phyloP scores from a whole-genome alignment of 2,113 vertebrate genomes.

The Pteruthius melanotis region DNA sequence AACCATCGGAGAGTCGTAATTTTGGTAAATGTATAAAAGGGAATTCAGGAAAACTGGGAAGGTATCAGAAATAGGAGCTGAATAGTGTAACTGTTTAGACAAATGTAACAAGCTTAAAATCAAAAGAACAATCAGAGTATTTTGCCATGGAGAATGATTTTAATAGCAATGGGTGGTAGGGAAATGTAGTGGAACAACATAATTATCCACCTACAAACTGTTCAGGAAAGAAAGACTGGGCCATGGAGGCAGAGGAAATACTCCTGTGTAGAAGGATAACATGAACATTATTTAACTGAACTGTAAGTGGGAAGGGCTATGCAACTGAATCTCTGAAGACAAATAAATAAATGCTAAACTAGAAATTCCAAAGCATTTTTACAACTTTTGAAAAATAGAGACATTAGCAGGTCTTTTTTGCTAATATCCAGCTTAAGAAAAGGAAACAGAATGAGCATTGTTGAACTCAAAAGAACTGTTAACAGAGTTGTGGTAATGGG shows the following conservation, averaged over 20 bases:
- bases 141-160: neutral
- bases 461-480: conserved; percentile 2
- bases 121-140: neutral
- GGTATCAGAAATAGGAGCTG: neutral
- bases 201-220: neutral
- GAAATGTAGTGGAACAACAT: neutral
- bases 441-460: neutral
- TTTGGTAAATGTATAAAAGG: conserved; percentile 5
- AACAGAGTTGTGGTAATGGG: neutral
- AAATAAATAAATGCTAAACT: conserved; percentile 21
- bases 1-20: neutral
- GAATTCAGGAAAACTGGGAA: conserved; percentile 21
- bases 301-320: neutral
- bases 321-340: conserved; percentile 6
- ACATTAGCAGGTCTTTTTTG: neutral
- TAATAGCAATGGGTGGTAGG: neutral
- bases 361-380: conserved; percentile 1
- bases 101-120: neutral
- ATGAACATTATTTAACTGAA: neutral
- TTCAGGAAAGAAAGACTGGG: neutral
- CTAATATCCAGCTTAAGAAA: neutral
- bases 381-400: conserved; percentile 1
- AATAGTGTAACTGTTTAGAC: neutral
- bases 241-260: neutral
- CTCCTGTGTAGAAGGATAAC: neutral